phyloP scores from a whole-genome alignment of 1,140 invertebrate species.

The Octopus sinensis region DNA sequence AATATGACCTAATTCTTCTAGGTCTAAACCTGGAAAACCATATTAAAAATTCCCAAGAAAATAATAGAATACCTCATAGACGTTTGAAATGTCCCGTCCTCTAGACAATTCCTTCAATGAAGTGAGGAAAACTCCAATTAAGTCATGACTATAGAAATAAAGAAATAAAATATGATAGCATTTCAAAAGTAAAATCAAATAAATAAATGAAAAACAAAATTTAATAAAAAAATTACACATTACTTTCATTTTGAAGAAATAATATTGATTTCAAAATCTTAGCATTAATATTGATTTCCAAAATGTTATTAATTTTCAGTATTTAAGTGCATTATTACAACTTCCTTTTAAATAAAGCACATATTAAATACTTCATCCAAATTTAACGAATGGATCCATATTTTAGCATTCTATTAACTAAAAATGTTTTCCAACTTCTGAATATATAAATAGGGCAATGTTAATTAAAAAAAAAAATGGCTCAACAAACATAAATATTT shows the following conservation, averaged over 20 bases:
- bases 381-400: too few species aligned
- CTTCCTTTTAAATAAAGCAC: not conserved
- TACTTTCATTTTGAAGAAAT: not conserved
- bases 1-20: not conserved
- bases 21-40: not conserved
- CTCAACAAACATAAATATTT: too few species aligned
- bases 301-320: not conserved
- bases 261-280: not conserved
- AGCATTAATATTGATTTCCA: constrained; percentile 5
- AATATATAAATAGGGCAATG: too few species aligned
- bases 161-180: not conserved
- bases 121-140: constrained; percentile 60
- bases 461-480: too few species aligned
- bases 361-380: too few species aligned
- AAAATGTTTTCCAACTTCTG: too few species aligned
- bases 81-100: constrained; percentile 45
- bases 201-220: constrained; percentile 36
- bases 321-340: not conserved
- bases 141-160: constrained; percentile 52
- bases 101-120: constrained; percentile 51
- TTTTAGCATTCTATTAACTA: too few species aligned
- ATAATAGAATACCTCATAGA: constrained; percentile 45
- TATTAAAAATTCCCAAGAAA: not conserved
- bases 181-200: too few species aligned
- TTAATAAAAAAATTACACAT: constrained; percentile 12